Conservation (phyloP, 1,140 invertebrate species). For the Atta cephalotes region DNA sequence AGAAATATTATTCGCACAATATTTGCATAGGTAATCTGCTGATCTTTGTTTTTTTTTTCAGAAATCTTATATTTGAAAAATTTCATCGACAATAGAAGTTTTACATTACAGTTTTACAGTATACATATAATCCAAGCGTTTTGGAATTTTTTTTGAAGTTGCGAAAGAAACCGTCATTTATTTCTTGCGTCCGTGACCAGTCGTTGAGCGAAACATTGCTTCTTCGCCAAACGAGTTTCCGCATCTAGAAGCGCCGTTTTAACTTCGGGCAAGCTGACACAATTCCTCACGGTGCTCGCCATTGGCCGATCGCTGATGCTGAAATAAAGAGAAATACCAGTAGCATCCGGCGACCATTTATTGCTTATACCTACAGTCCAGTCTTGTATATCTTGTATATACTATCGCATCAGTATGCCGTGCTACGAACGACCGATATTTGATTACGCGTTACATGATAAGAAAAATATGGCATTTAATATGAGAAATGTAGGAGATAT, state of each 20-base stretch:
- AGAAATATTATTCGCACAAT: neutral
- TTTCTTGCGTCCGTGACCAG: conserved; percentile 8
- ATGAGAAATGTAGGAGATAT: conserved; percentile 1
- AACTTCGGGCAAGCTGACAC: conserved; percentile 16
- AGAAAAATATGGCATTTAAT: conserved; percentile 3
- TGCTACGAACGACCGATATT: conserved; percentile 13
- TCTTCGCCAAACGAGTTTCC: conserved; percentile 49
- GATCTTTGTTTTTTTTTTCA: neutral
- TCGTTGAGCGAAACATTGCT: conserved; percentile 7
- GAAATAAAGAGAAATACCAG: conserved; percentile 72
- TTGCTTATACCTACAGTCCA: conserved; percentile 39
- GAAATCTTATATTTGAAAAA: conserved; percentile 19
- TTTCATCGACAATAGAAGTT: neutral
- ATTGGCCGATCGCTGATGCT: conserved; percentile 67
- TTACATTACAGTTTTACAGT: too few species aligned
- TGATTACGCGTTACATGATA: conserved; percentile 8
- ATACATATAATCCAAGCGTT: neutral
- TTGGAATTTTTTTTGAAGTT: neutral
- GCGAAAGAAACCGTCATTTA: neutral
- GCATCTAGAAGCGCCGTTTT: conserved; percentile 43
- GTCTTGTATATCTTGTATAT: conserved; percentile 3
- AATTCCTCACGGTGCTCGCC: conserved; percentile 14
- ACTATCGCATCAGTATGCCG: conserved; percentile 30
- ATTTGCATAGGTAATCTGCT: neutral
- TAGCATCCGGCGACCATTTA: conserved; percentile 59